Conservation (phyloP, 2,113 vertebrate species). For the Phylloscopus trochiloides region DNA sequence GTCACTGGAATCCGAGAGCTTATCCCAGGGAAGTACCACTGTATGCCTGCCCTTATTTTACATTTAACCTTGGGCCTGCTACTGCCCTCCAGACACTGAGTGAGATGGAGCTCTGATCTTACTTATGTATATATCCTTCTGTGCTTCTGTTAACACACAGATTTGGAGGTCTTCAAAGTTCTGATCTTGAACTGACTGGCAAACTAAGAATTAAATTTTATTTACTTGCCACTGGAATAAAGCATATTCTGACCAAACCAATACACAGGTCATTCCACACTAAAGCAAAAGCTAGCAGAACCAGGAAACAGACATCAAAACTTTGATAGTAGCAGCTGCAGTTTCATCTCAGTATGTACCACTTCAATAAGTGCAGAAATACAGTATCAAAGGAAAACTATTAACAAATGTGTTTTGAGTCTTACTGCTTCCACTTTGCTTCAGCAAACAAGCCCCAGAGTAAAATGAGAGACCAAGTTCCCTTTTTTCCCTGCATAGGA, state of each 20-base stretch:
- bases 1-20: not conserved
- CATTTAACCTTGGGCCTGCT: not conserved
- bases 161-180: not conserved
- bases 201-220: not conserved
- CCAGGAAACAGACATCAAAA: not conserved
- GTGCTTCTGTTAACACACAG: not conserved
- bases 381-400: not conserved
- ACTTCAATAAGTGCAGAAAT: rapidly evolving
- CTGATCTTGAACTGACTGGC: not conserved
- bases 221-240: not conserved
- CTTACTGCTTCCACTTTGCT: not conserved
- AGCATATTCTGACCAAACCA: not conserved
- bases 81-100: not conserved
- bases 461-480: not conserved
- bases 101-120: not conserved
- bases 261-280: not conserved
- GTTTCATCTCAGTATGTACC: not conserved
- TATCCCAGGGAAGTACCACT: not conserved
- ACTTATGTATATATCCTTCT: not conserved
- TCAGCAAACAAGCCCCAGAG: not conserved
- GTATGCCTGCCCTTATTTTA: not conserved
- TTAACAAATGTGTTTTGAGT: not conserved
- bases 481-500: not conserved
- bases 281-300: not conserved
- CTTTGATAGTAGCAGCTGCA: not conserved